These are phyloP conservation scores for Tenrec ecaudatus DNA, from an alignment of 2,113 vertebrate genomes.

Conservation along the genomic window DNA sequence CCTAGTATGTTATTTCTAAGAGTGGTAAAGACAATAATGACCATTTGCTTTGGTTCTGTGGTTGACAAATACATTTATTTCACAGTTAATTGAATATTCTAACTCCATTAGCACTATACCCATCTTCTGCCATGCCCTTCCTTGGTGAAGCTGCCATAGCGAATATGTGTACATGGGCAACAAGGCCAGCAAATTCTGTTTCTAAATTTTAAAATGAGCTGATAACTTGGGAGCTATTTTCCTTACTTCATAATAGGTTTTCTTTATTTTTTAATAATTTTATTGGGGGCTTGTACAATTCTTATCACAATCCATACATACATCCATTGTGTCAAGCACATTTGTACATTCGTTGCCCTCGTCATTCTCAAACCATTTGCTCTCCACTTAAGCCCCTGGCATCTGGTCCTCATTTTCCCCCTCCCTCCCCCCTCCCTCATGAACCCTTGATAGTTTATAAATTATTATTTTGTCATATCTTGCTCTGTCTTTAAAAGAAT, in stretches of 20 bases:
- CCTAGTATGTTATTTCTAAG: not conserved
- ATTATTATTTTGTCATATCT: too few species aligned
- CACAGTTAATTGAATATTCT: not conserved
- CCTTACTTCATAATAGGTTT: not conserved
- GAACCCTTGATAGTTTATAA: too few species aligned
- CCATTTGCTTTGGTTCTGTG: not conserved
- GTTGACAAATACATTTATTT: conserved; percentile 38
- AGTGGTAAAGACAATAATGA: not conserved
- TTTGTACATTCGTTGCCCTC: too few species aligned
- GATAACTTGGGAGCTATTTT: conserved; percentile 1
- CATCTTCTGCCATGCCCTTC: not conserved
- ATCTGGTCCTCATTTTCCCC: too few species aligned
- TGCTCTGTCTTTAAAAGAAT: conserved; percentile 60
- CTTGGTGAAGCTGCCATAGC: not conserved
- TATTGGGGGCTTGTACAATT: too few species aligned
- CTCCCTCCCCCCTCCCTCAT: too few species aligned
- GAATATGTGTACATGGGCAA: not conserved
- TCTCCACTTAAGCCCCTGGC: too few species aligned
- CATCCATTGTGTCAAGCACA: too few species aligned
- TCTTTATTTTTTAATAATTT: too few species aligned
- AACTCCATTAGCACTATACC: not conserved
- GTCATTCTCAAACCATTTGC: too few species aligned
- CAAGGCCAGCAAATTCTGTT: not conserved
- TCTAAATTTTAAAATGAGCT: conserved; percentile 7
- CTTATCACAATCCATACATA: too few species aligned